Evolutionary conservation across 2,888 invertebrate species (phyloP).

Genomic region (Trachelus tabidus): DNA sequence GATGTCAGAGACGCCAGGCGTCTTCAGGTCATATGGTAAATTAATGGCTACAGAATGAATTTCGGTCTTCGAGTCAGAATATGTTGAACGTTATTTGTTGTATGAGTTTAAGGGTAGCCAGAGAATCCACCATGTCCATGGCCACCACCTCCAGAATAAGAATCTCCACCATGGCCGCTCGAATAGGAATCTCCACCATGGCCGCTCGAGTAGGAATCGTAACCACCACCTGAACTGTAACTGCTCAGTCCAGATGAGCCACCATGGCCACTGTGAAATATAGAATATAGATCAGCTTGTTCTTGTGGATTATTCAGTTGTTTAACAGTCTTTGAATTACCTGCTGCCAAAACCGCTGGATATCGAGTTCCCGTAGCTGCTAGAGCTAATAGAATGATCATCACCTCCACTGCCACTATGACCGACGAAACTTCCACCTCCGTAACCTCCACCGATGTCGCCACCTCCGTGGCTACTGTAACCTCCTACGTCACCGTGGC

Average conservation of each 20-base stretch:
- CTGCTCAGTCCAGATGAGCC: slow-evolving; percentile 30
- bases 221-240: slow-evolving; percentile 38
- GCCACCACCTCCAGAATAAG: slow-evolving; percentile 21
- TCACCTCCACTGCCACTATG: slow-evolving; percentile 11
- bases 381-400: slow-evolving; percentile 21
- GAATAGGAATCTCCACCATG: slow-evolving; percentile 31
- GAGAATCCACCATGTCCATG: slow-evolving; percentile 42
- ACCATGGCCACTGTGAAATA: slow-evolving; percentile 16
- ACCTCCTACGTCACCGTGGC: slow-evolving; percentile 4
- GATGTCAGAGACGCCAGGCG: not conserved
- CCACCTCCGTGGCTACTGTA: slow-evolving; percentile 8
- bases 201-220: slow-evolving; percentile 36
- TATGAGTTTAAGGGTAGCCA: slow-evolving; percentile 43
- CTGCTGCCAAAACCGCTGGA: slow-evolving; percentile 48
- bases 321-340: slow-evolving; percentile 25
- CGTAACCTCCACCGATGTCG: slow-evolving; percentile 11
- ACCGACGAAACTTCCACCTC: slow-evolving; percentile 17
- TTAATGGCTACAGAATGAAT: not conserved
- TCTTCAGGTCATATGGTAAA: not conserved
- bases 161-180: slow-evolving; percentile 28
- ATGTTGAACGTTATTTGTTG: not conserved
- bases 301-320: not conserved
- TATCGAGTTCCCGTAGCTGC: slow-evolving; percentile 37
- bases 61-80: not conserved
- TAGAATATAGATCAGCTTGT: not conserved